Conservation (phyloP, 1,140 invertebrate species). For the Brachionus manjavacas region DNA sequence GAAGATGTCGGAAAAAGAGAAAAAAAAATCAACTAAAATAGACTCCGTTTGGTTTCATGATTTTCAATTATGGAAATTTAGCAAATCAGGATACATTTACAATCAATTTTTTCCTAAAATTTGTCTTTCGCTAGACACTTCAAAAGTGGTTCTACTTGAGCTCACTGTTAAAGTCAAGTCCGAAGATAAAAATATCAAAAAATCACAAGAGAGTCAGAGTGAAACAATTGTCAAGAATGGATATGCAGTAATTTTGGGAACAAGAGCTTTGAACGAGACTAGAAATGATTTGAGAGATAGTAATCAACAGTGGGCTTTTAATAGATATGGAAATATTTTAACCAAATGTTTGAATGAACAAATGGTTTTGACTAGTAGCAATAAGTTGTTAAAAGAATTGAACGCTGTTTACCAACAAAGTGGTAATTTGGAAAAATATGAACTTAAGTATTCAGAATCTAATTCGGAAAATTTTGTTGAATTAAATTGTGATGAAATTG, state of each 20-base stretch:
- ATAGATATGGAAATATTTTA: constrained; percentile 35
- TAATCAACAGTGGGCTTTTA: constrained; percentile 23
- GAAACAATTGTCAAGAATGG: constrained; percentile 23
- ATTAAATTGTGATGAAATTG: constrained; percentile 7
- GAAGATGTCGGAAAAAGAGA: neutral
- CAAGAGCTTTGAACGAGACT: neutral
- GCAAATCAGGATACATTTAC: constrained; percentile 27
- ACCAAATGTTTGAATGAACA: neutral
- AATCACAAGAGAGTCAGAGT: neutral
- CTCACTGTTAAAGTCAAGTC: neutral
- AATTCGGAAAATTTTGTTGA: neutral
- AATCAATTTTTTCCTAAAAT: constrained; percentile 25
- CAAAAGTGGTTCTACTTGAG: neutral
- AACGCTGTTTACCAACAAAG: neutral
- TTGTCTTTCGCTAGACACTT: neutral
- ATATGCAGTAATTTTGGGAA: neutral
- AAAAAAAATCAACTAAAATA: neutral
- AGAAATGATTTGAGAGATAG: neutral
- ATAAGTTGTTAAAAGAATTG: constrained; percentile 5
- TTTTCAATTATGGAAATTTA: constrained; percentile 39
- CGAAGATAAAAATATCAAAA: neutral
- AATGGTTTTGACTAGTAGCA: constrained; percentile 21
- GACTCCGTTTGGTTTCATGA: constrained; percentile 38
- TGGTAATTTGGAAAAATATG: constrained; percentile 9
- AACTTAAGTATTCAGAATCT: neutral